A percentile compares a stretch with the other conserved stretches of the same genome.
phyloP scores from a whole-genome alignment of 1,140 invertebrate species.

The Ceratina calcarata region DNA sequence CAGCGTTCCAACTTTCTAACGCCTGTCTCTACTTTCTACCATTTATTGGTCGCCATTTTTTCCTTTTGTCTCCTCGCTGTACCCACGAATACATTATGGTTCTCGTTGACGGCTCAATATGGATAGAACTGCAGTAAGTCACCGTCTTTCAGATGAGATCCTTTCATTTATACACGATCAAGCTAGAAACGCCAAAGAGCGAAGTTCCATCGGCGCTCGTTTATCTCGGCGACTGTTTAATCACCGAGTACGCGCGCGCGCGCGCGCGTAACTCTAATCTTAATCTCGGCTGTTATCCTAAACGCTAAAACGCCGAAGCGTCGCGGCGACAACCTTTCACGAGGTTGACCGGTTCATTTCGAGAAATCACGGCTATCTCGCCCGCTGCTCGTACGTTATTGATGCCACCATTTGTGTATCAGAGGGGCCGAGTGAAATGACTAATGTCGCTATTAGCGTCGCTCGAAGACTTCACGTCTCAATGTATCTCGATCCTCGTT shows the following conservation, averaged over 20 bases:
- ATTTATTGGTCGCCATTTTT: too few relatives aligned
- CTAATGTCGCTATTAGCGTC: constrained; percentile 76
- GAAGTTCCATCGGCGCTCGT: constrained; percentile 57
- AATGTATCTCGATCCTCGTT: constrained; percentile 60
- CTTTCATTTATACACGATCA: too few relatives aligned
- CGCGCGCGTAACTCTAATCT: constrained; percentile 63
- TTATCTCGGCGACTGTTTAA: constrained; percentile 58
- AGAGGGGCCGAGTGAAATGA: constrained; percentile 71
- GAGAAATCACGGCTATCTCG: constrained; percentile 50
- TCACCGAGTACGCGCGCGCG: constrained; percentile 27
- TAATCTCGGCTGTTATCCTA: constrained; percentile 69
- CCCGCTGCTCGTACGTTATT: constrained; percentile 61
- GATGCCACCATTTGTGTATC: constrained; percentile 78
- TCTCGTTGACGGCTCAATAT: too few relatives aligned
- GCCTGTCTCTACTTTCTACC: too few relatives aligned
- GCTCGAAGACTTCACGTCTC: constrained; percentile 67
- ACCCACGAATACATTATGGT: too few relatives aligned
- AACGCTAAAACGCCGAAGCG: constrained; percentile 63
- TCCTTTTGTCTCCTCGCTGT: too few relatives aligned
- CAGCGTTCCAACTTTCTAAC: too few relatives aligned
- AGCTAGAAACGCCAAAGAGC: constrained; percentile 38
- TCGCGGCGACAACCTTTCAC: constrained; percentile 24
- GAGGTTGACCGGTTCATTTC: constrained; percentile 1
- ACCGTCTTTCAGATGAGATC: too few relatives aligned
- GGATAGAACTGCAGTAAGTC: too few relatives aligned